These are phyloP conservation scores for Pipistrellus nathusii DNA, from an alignment of 2,797 vertebrate species.

Conservation along the genomic window DNA sequence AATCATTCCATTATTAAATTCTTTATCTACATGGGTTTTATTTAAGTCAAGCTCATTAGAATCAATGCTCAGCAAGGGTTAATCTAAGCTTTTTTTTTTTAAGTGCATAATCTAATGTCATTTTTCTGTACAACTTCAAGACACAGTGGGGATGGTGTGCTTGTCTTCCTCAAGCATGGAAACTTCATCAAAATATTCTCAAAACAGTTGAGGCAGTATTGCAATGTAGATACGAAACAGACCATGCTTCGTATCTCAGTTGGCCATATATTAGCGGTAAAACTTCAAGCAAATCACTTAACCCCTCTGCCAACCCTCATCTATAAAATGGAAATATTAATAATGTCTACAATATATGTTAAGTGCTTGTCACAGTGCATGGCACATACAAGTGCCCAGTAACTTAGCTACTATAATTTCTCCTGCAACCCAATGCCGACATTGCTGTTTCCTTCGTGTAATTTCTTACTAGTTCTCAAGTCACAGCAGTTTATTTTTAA, in stretches of 20 bases:
- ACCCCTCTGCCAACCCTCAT: not conserved
- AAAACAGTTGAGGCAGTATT: constrained; percentile 18
- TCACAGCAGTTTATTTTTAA: constrained; percentile 35
- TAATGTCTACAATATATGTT: not conserved
- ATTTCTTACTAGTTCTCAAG: constrained; percentile 33
- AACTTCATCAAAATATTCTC: constrained; percentile 55
- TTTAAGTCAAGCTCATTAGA: constrained; percentile 45
- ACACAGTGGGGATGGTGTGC: not conserved
- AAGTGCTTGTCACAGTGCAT: not conserved
- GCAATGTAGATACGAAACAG: not conserved
- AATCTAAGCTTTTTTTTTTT: not conserved
- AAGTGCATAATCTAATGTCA: not conserved
- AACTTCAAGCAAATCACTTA: constrained; percentile 44
- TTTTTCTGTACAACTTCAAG: constrained; percentile 23
- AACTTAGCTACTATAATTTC: not conserved
- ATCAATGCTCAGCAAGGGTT: not conserved
- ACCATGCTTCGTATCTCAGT: not conserved
- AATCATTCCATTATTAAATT: constrained; percentile 12
- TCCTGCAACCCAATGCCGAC: not conserved
- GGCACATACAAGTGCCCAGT: not conserved
- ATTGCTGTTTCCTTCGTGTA: not conserved
- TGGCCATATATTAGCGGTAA: not conserved
- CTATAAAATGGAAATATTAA: constrained; percentile 35
- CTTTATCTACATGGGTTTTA: not conserved
- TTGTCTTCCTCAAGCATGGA: constrained; percentile 55